Evolutionary conservation across 35 echinoderm and acorn worm species (phyloP).

Genomic region (Antedon bifida): DNA sequence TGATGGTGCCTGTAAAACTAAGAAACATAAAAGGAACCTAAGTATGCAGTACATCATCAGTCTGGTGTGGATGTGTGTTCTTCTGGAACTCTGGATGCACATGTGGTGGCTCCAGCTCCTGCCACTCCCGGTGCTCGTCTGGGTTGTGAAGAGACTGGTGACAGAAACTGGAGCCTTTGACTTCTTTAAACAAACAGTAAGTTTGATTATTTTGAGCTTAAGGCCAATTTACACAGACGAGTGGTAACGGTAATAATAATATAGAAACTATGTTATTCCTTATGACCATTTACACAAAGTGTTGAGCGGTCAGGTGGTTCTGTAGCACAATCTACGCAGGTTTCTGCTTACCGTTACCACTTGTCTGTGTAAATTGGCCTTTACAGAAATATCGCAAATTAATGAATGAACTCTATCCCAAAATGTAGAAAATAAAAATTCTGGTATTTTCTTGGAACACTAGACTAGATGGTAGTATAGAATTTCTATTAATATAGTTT

Average conservation of each 20-base stretch:
- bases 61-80: slow-evolving; percentile 47
- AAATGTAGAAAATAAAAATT: too few species aligned
- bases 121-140: slow-evolving; percentile 38
- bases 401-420: too few species aligned
- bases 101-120: slow-evolving; percentile 38
- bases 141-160: slow-evolving; percentile 46
- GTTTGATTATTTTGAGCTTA: too few species aligned
- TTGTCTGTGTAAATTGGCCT: too few species aligned
- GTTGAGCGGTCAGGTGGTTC: background rate
- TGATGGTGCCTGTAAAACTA: background rate
- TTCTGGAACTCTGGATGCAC: slow-evolving; percentile 51
- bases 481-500: too few species aligned
- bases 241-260: background rate
- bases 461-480: too few species aligned
- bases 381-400: background rate
- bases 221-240: background rate
- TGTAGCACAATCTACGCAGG: background rate
- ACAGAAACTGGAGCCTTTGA: slow-evolving; percentile 32
- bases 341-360: background rate
- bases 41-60: slow-evolving; percentile 34
- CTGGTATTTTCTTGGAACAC: too few species aligned
- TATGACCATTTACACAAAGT: too few species aligned
- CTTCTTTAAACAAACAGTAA: slow-evolving; percentile 16
- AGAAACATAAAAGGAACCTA: slow-evolving; percentile 6
- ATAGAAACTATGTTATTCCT: too few species aligned